Evolutionary conservation across 2,888 invertebrate species (phyloP), one percentile per base, ranked within the genome.

Genomic region (Rhabditoides inermis): DNA sequence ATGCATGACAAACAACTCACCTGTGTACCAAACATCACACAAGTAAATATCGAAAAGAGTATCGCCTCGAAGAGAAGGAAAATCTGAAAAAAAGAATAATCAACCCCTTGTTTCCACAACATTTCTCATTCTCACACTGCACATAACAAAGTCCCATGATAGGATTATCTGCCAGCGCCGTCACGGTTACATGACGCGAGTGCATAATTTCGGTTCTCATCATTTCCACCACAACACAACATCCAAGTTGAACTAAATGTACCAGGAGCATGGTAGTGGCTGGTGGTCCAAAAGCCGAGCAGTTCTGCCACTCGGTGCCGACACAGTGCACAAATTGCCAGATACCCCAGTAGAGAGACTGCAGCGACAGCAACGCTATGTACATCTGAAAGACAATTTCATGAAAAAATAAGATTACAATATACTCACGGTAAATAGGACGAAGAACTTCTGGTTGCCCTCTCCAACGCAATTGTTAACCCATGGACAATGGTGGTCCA

Each of bases 401-500:
- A 37, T 10, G 20, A 65, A 48, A 15, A 12, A 45, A 50, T 2
- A 35, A 18, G 45, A 35, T 25, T 36, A 54, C 28, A 30, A 42
- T 23, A 15, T 1, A 83, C 85, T 84, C 79, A 91, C 91, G 60
- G 91, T 92, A 79, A 98, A 98, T 51, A 98, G 83, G 53, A 98
- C 92, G 82, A 98, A 98, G 81, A 88, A 98, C 80, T 98, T 98
- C 82, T 99, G 98, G 82, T 99, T 99, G 77, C 88, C 90, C 79
- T 95, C 95, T 22, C 98, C 98, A 2, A 98, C 92, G 79, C 98
- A 98, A 78, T 98, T 98, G 78, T 98, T 98, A 7, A 98, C 79
- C 76, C 76, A 76, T 7, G 62, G 51, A 79, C 87, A 88, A 75
- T 88, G 87, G 77, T 87, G 87, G 75, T 87, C 87, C 87, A 88